Evolutionary conservation across 2,797 vertebrate genomes (phyloP), one percentile per base, ranked within the genome.

Genomic region (Cercopithecus diana): DNA sequence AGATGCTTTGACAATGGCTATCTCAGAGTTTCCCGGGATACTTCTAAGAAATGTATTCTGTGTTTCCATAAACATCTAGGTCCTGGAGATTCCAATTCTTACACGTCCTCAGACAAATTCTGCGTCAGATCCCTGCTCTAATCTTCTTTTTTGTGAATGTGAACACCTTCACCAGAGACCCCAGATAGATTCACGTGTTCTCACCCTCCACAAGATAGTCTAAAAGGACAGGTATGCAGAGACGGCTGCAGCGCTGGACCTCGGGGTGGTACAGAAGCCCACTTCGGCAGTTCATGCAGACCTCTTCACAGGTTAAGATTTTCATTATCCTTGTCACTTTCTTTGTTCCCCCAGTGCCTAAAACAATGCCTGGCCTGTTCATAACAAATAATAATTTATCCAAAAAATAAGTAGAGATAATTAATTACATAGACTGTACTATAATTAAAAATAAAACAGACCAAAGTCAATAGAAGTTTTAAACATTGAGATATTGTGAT

Each of bases 371-470:
- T 76, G 20, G 45, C 48, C 48, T 94, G 5, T 55, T 52, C 41
- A 91, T 57, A 72, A 67, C n/a, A 95, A 57, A 70, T 50, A 70
- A 73, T 41, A 61, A 89, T 83, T 76, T 72, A 96, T 76, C 33
- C 57, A 79, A 58, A 92, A 95, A 82, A 36, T 64, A 97, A 96
- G 12, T 73, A n/a, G 82, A 79, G 36, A 55, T 30, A 91, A 83
- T 57, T 72, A 79, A 84, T 61, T 90, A 58, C 28, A 90, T 3
- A 81, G 58, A 50, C 30, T 30, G 1, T 43, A 77, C 30, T 76
- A 80, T 26, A 80, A 83, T 55, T 77, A 45, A 88, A 88, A 93
- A 83, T 48, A 36, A 90, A 90, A 86, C 94, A 89, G 52, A 26
- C 15, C 77, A 87, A 89, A 55, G 36, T 72, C 67, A 92, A 77